Evolutionary conservation across 2,797 vertebrate genomes (phyloP).

Genomic region (Tarsius wallacei): DNA sequence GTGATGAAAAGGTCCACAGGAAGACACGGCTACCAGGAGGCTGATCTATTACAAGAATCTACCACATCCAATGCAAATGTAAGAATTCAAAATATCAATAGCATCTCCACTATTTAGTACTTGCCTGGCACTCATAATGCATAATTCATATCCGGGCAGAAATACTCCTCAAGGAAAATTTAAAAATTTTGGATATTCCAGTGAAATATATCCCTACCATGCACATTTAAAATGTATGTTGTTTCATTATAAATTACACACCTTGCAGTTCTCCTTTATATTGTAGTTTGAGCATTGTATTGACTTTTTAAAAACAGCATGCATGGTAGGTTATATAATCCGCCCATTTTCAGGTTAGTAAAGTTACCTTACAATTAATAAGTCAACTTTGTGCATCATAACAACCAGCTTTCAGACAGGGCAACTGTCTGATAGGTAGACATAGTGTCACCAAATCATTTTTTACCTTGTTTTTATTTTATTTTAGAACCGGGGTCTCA

Average conservation of each 20-base stretch:
- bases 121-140: neutral
- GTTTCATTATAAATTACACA: neutral
- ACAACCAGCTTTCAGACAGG: neutral
- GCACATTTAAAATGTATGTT: neutral
- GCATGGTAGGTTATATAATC: neutral
- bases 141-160: neutral
- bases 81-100: neutral
- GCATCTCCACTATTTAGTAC: neutral
- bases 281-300: neutral
- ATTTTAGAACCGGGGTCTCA: neutral
- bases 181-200: constrained; percentile 32
- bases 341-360: neutral
- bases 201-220: neutral
- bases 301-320: neutral
- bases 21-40: neutral
- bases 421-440: neutral
- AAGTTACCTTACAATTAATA: constrained; percentile 1
- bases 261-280: neutral
- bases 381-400: neutral
- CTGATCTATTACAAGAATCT: neutral
- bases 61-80: neutral
- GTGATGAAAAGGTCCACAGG: neutral
- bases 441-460: neutral
- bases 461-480: neutral
- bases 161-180: neutral